Conservation (phyloP, 2,888 invertebrate genomes). For the Meliscaeva auricollis region DNA sequence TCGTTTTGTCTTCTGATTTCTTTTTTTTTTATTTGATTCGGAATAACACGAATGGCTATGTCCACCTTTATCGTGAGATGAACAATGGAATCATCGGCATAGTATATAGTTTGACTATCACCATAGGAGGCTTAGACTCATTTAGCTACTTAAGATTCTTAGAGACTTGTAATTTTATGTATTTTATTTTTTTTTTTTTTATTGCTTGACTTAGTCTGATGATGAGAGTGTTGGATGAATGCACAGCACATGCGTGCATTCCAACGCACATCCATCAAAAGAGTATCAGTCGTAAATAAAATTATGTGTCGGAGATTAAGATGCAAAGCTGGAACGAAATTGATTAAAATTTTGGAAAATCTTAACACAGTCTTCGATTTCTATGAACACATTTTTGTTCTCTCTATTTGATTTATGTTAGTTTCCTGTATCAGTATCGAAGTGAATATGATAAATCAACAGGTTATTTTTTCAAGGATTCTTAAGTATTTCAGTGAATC, state of each 20-base stretch:
- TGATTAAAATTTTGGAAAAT: constrained; percentile 42
- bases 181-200: background rate
- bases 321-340: constrained; percentile 45
- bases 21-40: constrained; percentile 39
- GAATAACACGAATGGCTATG: constrained; percentile 33
- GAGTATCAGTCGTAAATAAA: constrained; percentile 57
- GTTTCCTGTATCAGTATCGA: background rate
- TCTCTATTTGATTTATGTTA: constrained; percentile 2
- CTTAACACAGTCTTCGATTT: background rate
- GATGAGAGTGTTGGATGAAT: constrained; percentile 38
- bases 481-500: background rate
- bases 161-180: constrained; percentile 1
- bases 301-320: constrained; percentile 51
- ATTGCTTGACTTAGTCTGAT: constrained; percentile 30
- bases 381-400: background rate
- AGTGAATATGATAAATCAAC: constrained; percentile 5
- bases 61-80: constrained; percentile 55
- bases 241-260: constrained; percentile 46
- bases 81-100: constrained; percentile 44
- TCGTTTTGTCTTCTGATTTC: constrained; percentile 44
- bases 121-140: constrained; percentile 58
- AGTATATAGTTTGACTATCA: constrained; percentile 27
- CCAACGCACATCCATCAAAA: constrained; percentile 65
- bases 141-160: constrained; percentile 17
- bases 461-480: background rate